These are phyloP conservation scores for Eretmocerus hayati DNA, from an alignment of 2,888 invertebrate species.

Conservation along the genomic window DNA sequence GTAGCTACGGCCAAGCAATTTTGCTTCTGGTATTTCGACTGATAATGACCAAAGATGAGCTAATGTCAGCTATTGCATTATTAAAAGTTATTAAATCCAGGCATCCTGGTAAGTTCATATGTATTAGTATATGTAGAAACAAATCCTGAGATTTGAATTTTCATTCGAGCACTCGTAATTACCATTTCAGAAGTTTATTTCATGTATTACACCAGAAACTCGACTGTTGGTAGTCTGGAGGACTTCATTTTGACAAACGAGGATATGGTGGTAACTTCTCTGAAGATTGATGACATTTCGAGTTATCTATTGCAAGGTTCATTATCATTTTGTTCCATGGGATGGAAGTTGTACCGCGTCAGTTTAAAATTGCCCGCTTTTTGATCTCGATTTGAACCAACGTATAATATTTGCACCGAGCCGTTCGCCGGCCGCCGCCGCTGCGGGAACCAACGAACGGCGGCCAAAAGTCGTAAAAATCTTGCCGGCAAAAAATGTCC, in stretches of 20 bases:
- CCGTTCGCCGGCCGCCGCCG: too few species aligned
- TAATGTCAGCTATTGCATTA: constrained; percentile 19
- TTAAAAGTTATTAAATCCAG: constrained; percentile 27
- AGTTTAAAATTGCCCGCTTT: not conserved
- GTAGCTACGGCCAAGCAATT: constrained; percentile 33
- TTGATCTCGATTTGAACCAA: too few species aligned
- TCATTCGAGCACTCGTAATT: not conserved
- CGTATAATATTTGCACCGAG: too few species aligned
- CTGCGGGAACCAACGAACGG: too few species aligned
- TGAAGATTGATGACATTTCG: constrained; percentile 28
- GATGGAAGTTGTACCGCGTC: too few species aligned
- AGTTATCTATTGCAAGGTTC: constrained; percentile 26
- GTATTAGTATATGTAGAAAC: not conserved
- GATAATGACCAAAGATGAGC: constrained; percentile 23
- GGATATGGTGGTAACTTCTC: constrained; percentile 30
- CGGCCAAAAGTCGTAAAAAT: too few species aligned
- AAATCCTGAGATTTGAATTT: too few species aligned
- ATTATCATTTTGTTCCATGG: not conserved
- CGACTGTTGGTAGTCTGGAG: constrained; percentile 26
- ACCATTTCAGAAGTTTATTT: constrained; percentile 30
- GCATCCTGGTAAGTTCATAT: constrained; percentile 31
- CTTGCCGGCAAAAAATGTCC: too few species aligned
- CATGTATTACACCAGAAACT: constrained; percentile 30
- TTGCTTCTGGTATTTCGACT: constrained; percentile 30
- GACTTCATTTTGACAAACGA: constrained; percentile 30